phyloP scores from a whole-genome alignment of 1,140 invertebrate genomes.

The Drosophila tropicalis region DNA sequence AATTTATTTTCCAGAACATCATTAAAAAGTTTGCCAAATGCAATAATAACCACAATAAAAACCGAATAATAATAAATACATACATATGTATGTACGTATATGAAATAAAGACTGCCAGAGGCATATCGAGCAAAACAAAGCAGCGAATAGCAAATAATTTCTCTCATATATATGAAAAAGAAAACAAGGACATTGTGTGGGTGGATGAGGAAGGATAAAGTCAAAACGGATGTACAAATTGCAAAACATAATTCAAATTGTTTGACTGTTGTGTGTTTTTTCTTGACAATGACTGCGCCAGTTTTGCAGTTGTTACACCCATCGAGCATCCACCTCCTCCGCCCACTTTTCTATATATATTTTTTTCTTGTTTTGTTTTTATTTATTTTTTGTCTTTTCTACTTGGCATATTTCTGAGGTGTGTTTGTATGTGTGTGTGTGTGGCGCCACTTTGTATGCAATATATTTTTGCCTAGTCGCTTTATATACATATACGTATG shows the following conservation, averaged over 20 bases:
- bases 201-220: conserved; percentile 48
- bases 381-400: conserved; percentile 34
- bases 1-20: background rate
- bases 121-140: conserved; percentile 45
- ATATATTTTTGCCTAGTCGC: conserved; percentile 19
- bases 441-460: conserved; percentile 49
- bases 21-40: conserved; percentile 39
- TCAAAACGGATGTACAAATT: conserved; percentile 80
- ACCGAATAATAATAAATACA: conserved; percentile 45
- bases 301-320: conserved; percentile 29
- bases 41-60: conserved; percentile 77
- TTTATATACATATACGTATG: conserved; percentile 20
- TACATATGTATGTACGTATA: conserved; percentile 13
- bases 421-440: no score
- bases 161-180: conserved; percentile 65
- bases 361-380: background rate
- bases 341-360: conserved; percentile 4
- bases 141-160: conserved; percentile 70
- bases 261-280: conserved; percentile 58
- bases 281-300: conserved; percentile 74
- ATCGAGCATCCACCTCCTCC: conserved; percentile 8
- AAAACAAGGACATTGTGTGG: conserved; percentile 24
- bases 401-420: conserved; percentile 57
- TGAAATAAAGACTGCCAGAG: conserved; percentile 61
- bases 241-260: conserved; percentile 82